phyloP scores from a whole-genome alignment of 2,888 invertebrate genomes.

The Pachliopta kotzebuea region DNA sequence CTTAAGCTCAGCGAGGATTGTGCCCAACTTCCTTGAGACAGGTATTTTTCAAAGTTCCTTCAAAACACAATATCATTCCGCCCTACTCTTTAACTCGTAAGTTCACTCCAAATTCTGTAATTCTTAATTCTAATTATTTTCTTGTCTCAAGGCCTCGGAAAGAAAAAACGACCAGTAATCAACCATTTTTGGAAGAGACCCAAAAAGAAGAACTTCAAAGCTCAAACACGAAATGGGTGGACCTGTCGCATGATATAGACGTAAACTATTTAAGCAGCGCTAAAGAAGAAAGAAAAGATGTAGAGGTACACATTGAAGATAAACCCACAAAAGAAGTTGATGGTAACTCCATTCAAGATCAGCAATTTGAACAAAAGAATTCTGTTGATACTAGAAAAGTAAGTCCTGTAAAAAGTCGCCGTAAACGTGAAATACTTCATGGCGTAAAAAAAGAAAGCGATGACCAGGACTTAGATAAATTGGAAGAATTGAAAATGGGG shows the following conservation, averaged over 20 bases:
- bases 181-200: neutral
- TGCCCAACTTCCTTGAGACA: too few relatives aligned
- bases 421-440: slow-evolving; percentile 35
- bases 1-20: too few relatives aligned
- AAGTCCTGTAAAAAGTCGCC: slow-evolving; percentile 25
- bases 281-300: slow-evolving; percentile 48
- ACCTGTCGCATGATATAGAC: slow-evolving; percentile 64
- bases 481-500: slow-evolving; percentile 25
- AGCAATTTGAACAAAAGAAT: slow-evolving; percentile 2
- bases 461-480: slow-evolving; percentile 8
- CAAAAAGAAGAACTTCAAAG: slow-evolving; percentile 27
- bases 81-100: too few relatives aligned
- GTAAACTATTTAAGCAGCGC: slow-evolving; percentile 55
- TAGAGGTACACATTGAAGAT: slow-evolving; percentile 50
- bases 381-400: slow-evolving; percentile 15
- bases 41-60: too few relatives aligned
- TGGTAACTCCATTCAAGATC: slow-evolving; percentile 10
- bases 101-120: too few relatives aligned
- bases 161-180: neutral
- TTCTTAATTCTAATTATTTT: neutral
- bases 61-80: too few relatives aligned
- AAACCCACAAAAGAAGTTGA: slow-evolving; percentile 47
- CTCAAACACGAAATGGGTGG: slow-evolving; percentile 45
- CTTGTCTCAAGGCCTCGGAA: slow-evolving; percentile 2
- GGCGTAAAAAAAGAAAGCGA: slow-evolving; percentile 24